Evolutionary conservation across 2,113 vertebrate species (phyloP).

Genomic region (Pipra filicauda): DNA sequence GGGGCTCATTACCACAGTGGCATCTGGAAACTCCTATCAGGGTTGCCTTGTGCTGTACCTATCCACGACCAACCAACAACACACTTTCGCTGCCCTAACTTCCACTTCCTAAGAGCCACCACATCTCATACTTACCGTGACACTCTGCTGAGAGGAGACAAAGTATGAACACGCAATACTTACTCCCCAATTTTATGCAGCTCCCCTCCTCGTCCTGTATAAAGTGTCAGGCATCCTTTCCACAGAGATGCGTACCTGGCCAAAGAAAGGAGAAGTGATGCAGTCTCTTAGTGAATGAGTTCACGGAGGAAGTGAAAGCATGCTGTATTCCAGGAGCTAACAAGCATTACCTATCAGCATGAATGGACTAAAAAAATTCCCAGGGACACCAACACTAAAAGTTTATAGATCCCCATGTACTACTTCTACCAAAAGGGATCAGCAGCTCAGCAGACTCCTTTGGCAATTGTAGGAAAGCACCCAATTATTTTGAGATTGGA

Average conservation of each 20-base stretch:
- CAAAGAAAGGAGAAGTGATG: background rate
- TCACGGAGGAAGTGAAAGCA: background rate
- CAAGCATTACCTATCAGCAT: background rate
- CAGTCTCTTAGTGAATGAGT: background rate
- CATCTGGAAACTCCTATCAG: constrained; percentile 2
- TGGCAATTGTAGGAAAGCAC: background rate
- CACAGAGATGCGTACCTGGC: constrained; percentile 94
- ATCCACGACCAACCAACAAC: background rate
- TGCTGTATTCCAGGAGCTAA: background rate
- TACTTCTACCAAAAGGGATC: background rate
- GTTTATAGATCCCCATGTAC: background rate
- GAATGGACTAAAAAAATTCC: background rate
- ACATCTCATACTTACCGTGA: background rate
- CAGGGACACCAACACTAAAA: background rate
- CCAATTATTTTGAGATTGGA: background rate
- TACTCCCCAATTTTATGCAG: constrained; percentile 99
- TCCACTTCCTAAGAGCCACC: background rate
- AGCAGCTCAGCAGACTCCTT: background rate
- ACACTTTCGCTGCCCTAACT: background rate
- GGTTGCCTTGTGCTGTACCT: constrained; percentile 27
- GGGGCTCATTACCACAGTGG: constrained; percentile 15
- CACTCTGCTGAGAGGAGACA: background rate
- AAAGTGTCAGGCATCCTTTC: constrained; percentile 96
- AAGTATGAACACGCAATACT: constrained; percentile 70
- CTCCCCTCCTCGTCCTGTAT: constrained; percentile 95